phyloP scores from a whole-genome alignment of 2,113 vertebrate genomes.

The Coracopsis vasa region DNA sequence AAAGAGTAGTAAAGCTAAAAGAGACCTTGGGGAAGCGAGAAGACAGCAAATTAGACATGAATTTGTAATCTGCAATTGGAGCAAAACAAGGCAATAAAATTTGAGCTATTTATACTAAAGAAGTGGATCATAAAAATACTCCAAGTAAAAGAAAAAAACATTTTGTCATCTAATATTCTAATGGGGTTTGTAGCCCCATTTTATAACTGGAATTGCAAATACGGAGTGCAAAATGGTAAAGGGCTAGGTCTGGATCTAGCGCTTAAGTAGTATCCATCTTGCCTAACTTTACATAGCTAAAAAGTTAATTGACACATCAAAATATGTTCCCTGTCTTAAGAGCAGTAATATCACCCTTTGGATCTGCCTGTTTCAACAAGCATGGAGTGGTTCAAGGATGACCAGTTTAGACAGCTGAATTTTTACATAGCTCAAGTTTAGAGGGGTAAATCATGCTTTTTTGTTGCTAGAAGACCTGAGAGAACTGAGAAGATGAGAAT shows the following conservation, averaged over 20 bases:
- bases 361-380: background rate
- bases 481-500: background rate
- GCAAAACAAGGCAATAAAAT: background rate
- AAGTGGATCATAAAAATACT: background rate
- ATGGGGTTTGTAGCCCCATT: background rate
- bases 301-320: background rate
- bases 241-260: background rate
- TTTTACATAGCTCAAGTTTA: background rate
- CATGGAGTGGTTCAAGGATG: background rate
- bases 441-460: background rate
- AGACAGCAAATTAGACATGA: slow-evolving; percentile 30
- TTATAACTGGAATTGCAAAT: background rate
- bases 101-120: background rate
- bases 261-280: background rate
- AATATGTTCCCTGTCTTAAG: background rate
- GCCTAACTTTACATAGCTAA: background rate
- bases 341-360: background rate
- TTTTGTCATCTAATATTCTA: background rate
- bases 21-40: slow-evolving; percentile 13
- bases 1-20: slow-evolving; percentile 19
- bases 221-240: background rate
- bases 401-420: background rate
- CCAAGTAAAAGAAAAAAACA: background rate
- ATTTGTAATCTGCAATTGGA: slow-evolving; percentile 10
- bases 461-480: background rate